Conservation (phyloP, 2,797 vertebrate genomes). For the Leucoraja ocellata region DNA sequence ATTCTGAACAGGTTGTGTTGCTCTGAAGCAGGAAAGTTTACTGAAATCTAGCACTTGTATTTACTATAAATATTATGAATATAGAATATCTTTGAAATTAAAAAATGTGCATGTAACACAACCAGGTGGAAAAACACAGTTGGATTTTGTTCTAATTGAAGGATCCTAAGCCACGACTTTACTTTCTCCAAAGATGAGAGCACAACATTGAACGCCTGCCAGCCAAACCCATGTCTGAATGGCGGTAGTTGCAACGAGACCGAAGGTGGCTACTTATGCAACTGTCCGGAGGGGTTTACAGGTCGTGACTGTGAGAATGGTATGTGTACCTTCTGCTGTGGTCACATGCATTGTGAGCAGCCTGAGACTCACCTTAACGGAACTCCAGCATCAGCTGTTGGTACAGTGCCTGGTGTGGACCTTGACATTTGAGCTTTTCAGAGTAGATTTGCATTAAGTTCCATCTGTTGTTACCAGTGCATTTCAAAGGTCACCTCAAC, state of each 20-base stretch:
- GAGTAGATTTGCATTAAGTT: neutral
- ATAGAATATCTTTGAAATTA: too few relatives aligned
- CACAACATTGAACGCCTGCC: neutral
- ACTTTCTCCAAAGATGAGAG: conserved; percentile 10
- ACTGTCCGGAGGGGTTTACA: conserved; percentile 54
- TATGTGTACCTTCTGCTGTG: neutral
- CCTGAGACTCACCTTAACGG: too few relatives aligned
- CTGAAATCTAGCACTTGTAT: too few relatives aligned
- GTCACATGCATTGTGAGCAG: neutral
- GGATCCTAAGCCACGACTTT: neutral
- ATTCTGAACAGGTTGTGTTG: neutral
- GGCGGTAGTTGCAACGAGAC: conserved; percentile 55
- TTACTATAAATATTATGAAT: too few relatives aligned
- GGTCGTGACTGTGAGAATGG: conserved; percentile 52
- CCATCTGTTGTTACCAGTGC: neutral
- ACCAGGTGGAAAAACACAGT: neutral
- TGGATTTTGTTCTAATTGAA: neutral
- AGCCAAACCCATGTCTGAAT: conserved; percentile 28
- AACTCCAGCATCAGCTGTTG: neutral
- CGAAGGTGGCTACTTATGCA: conserved; percentile 54
- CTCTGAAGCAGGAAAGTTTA: neutral
- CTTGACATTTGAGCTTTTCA: neutral
- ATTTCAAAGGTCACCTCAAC: neutral
- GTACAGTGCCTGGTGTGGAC: neutral
- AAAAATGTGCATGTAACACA: neutral